Evolutionary conservation across 2,888 invertebrate species (phyloP).

Genomic region (Scelioninae gen. 1): DNA sequence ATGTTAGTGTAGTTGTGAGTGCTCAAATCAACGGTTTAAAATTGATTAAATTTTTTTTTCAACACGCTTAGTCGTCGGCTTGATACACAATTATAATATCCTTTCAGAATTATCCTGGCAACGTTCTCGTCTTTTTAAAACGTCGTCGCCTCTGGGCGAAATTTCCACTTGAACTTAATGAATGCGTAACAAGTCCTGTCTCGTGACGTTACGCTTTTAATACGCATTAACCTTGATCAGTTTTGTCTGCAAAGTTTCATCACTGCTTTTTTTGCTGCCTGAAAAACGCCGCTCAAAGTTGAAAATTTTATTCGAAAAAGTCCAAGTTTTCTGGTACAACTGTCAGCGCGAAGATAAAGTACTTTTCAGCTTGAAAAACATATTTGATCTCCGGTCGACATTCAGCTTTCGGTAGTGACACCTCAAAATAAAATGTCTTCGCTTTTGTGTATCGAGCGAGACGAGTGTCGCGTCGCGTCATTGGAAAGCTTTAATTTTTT

Average conservation of each 20-base stretch:
- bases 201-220: conserved; percentile 40
- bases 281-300: conserved; percentile 17
- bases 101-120: conserved; percentile 32
- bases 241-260: conserved; percentile 61
- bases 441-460: conserved; percentile 48
- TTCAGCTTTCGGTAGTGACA: conserved; percentile 61
- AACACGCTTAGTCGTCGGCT: background rate
- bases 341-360: conserved; percentile 59
- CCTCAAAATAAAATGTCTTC: conserved; percentile 60
- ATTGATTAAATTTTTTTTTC: conserved; percentile 19
- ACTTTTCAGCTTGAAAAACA: conserved; percentile 58
- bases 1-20: background rate
- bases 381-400: conserved; percentile 62
- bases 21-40: conserved; percentile 20
- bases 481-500: conserved; percentile 55
- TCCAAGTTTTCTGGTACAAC: conserved; percentile 54
- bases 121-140: conserved; percentile 37
- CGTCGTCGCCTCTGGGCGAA: conserved; percentile 17
- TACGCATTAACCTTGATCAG: conserved; percentile 63
- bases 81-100: conserved; percentile 29
- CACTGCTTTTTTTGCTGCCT: conserved; percentile 8
- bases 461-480: conserved; percentile 51
- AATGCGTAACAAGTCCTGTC: conserved; percentile 44
- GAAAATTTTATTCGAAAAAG: too few species aligned
- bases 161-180: conserved; percentile 53